Evolutionary conservation across 2,888 invertebrate species (phyloP).

Genomic region (Mesorhabditis sp.): DNA sequence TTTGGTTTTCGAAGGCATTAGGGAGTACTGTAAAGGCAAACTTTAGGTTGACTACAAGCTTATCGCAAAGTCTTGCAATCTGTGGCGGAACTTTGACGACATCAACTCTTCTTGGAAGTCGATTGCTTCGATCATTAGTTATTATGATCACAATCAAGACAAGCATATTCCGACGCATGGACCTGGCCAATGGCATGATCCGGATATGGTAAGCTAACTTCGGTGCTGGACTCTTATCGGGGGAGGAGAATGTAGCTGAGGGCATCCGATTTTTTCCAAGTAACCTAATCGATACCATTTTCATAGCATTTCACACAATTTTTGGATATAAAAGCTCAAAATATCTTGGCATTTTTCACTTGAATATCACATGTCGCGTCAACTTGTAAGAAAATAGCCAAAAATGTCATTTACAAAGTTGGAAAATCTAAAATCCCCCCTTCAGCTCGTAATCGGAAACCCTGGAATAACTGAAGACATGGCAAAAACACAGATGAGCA

Average conservation of each 20-base stretch:
- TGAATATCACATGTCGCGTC: too few species aligned
- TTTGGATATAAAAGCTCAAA: too few species aligned
- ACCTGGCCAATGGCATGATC: slow-evolving; percentile 63
- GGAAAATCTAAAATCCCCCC: background rate
- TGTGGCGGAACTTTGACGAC: slow-evolving; percentile 63
- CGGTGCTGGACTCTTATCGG: too few species aligned
- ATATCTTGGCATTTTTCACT: too few species aligned
- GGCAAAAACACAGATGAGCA: slow-evolving; percentile 48
- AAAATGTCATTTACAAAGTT: background rate
- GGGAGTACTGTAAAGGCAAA: background rate
- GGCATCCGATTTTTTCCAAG: too few species aligned
- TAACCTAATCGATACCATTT: too few species aligned
- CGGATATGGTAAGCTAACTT: slow-evolving; percentile 61
- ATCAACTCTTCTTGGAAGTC: slow-evolving; percentile 59
- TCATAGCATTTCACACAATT: too few species aligned
- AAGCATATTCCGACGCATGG: slow-evolving; percentile 60
- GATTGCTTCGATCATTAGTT: slow-evolving; percentile 59
- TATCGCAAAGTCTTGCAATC: slow-evolving; percentile 60
- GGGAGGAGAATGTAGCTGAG: too few species aligned
- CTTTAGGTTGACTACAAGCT: slow-evolving; percentile 57
- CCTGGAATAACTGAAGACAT: slow-evolving; percentile 45
- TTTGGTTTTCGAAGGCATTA: background rate
- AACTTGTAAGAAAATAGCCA: background rate
- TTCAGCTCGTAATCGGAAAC: slow-evolving; percentile 52
- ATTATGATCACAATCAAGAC: slow-evolving; percentile 60